These are phyloP conservation scores for Gortyna flavago DNA, from an alignment of 2,888 invertebrate genomes.

Conservation along the genomic window DNA sequence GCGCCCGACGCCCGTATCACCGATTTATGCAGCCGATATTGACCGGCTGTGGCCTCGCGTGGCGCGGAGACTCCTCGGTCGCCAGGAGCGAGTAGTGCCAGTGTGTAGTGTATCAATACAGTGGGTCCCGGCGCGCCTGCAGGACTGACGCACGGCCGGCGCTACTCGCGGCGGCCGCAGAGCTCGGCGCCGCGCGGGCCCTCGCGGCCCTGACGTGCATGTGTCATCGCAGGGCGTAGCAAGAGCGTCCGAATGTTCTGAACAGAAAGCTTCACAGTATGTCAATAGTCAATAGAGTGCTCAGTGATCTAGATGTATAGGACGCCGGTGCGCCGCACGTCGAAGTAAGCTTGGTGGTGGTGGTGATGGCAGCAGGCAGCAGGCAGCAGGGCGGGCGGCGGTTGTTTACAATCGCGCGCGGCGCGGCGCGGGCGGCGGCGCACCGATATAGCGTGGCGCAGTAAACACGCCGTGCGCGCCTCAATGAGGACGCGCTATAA, in stretches of 20 bases:
- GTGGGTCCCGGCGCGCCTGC: neutral
- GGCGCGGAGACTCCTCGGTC: conserved; percentile 41
- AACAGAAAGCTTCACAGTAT: neutral
- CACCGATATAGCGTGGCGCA: conserved; percentile 69
- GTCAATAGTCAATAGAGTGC: conserved; percentile 24
- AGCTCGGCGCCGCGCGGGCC: conserved; percentile 28
- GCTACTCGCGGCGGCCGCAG: conserved; percentile 9
- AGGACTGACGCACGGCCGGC: neutral
- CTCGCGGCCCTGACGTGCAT: conserved; percentile 12
- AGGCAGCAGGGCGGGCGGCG: conserved; percentile 40
- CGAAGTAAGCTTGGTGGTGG: conserved; percentile 32
- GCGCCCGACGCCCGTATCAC: conserved; percentile 42
- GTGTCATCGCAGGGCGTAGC: conserved; percentile 48
- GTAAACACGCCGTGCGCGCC: conserved; percentile 71
- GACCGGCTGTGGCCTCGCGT: conserved; percentile 49
- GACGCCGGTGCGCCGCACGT: conserved; percentile 17
- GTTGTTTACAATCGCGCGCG: conserved; percentile 62
- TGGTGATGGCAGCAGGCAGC: neutral
- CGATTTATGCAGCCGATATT: conserved; percentile 56
- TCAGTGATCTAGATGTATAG: conserved; percentile 40
- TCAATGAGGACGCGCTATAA: conserved; percentile 80
- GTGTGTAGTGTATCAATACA: conserved; percentile 22
- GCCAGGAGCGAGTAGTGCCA: conserved; percentile 24
- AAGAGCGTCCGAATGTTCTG: conserved; percentile 5
- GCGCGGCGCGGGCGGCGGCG: conserved; percentile 61